These are phyloP conservation scores for Anthophora plumipes DNA, from an alignment of 2,888 invertebrate genomes.

Conservation along the genomic window DNA sequence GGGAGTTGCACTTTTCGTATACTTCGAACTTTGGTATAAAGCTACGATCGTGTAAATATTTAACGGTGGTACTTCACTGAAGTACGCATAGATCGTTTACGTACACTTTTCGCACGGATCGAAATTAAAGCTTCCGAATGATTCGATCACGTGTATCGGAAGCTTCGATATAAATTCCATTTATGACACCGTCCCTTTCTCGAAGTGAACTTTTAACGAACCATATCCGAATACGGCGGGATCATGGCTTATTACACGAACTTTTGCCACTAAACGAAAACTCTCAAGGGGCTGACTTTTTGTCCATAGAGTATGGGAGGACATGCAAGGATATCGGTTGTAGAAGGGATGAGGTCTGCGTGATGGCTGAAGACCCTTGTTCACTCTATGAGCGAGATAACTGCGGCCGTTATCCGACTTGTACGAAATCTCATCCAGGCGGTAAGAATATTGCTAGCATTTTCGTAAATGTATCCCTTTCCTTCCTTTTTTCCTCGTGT, in stretches of 20 bases:
- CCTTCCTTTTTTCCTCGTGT: too few species aligned
- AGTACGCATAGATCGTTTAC: conserved; percentile 23
- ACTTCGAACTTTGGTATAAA: not conserved
- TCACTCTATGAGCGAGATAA: conserved; percentile 86
- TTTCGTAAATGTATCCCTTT: conserved; percentile 50
- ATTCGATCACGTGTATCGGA: not conserved
- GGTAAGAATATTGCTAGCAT: conserved; percentile 76
- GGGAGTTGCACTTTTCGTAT: not conserved
- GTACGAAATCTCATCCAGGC: conserved; percentile 86
- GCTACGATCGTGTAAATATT: conserved; percentile 39
- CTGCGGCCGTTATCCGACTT: conserved; percentile 90
- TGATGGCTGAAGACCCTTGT: conserved; percentile 90
- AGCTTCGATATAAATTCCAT: conserved; percentile 36
- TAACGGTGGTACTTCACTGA: not conserved
- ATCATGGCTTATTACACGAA: conserved; percentile 38
- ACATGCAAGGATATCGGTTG: conserved; percentile 92
- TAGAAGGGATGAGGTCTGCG: conserved; percentile 89
- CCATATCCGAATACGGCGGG: conserved; percentile 44
- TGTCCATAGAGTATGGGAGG: conserved; percentile 90
- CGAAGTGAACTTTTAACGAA: conserved; percentile 44
- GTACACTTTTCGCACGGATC: not conserved
- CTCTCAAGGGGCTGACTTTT: conserved; percentile 9
- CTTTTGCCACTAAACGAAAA: conserved; percentile 50
- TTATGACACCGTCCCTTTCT: conserved; percentile 22
- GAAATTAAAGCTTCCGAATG: conserved; percentile 33